These are phyloP conservation scores for Uromys caudimaculatus DNA, from an alignment of 2,797 vertebrate genomes.

Conservation along the genomic window DNA sequence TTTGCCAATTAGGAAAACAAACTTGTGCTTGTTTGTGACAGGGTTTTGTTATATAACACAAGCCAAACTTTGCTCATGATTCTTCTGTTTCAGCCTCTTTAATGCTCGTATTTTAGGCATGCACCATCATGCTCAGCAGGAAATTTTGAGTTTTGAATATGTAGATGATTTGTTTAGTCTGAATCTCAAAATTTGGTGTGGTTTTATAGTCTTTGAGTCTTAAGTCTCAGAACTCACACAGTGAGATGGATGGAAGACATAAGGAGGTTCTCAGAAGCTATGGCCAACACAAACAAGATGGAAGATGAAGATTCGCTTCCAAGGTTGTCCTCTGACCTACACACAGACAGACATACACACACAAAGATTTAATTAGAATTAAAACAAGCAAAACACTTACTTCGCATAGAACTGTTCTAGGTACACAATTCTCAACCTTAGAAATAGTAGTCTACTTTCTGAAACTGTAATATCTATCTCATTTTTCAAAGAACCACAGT, in stretches of 20 bases:
- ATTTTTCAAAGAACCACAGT: background rate
- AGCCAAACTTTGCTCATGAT: background rate
- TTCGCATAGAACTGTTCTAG: background rate
- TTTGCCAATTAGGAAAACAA: slow-evolving; percentile 35
- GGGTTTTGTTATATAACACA: background rate
- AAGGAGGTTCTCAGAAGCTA: background rate
- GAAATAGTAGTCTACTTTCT: background rate
- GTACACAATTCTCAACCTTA: background rate
- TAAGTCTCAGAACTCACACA: background rate
- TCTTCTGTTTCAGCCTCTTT: background rate
- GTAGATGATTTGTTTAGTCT: background rate
- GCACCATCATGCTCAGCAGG: background rate
- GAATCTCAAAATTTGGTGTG: slow-evolving; percentile 27
- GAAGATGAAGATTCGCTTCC: background rate
- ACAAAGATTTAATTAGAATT: background rate
- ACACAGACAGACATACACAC: background rate
- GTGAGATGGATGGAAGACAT: background rate
- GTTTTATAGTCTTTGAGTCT: background rate
- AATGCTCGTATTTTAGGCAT: background rate
- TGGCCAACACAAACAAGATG: background rate
- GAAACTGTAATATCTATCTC: background rate
- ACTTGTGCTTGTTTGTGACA: background rate
- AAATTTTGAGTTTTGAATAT: slow-evolving; percentile 51
- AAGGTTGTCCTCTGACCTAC: background rate
- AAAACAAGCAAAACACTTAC: background rate